Percentiles rank a stretch among this genome's conserved stretches.
These are phyloP conservation scores for Sesamia inferens DNA, from an alignment of 2,888 invertebrate genomes.

Conservation along the genomic window DNA sequence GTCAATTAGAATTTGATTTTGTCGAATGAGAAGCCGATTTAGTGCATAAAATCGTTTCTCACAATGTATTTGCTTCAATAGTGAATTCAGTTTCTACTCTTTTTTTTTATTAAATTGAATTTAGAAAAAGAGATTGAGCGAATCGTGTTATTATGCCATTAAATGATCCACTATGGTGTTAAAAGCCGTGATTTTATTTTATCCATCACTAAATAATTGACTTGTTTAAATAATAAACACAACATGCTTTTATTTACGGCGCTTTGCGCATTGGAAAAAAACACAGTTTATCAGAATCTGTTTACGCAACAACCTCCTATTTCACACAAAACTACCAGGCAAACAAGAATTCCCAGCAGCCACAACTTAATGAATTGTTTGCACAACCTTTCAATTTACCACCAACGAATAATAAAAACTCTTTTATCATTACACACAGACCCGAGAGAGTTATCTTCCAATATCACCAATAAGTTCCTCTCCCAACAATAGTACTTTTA, in stretches of 20 bases:
- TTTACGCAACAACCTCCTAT: not conserved
- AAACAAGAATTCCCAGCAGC: slow-evolving; percentile 29
- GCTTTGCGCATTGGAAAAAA: not conserved
- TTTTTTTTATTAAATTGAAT: slow-evolving; percentile 15
- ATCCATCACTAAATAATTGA: not conserved
- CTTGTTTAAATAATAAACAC: not conserved
- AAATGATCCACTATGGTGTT: not conserved
- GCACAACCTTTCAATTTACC: slow-evolving; percentile 27
- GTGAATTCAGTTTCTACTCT: slow-evolving; percentile 14
- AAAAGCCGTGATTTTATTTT: not conserved
- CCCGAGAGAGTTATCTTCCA: slow-evolving; percentile 68
- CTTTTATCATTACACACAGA: slow-evolving; percentile 59
- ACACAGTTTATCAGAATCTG: not conserved
- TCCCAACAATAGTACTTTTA: slow-evolving; percentile 58
- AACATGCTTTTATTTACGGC: not conserved
- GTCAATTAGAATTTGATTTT: slow-evolving; percentile 49
- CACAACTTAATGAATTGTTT: slow-evolving; percentile 28
- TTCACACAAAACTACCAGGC: slow-evolving; percentile 32
- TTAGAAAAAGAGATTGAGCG: slow-evolving; percentile 1
- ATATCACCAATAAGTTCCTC: slow-evolving; percentile 74
- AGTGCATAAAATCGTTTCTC: slow-evolving; percentile 7
- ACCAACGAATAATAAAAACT: slow-evolving; percentile 32
- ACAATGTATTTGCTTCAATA: slow-evolving; percentile 39
- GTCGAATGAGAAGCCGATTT: slow-evolving; percentile 32
- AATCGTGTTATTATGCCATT: slow-evolving; percentile 9